Evolutionary conservation across 2,888 invertebrate species (phyloP).

Genomic region (Aricia artaxerxes): DNA sequence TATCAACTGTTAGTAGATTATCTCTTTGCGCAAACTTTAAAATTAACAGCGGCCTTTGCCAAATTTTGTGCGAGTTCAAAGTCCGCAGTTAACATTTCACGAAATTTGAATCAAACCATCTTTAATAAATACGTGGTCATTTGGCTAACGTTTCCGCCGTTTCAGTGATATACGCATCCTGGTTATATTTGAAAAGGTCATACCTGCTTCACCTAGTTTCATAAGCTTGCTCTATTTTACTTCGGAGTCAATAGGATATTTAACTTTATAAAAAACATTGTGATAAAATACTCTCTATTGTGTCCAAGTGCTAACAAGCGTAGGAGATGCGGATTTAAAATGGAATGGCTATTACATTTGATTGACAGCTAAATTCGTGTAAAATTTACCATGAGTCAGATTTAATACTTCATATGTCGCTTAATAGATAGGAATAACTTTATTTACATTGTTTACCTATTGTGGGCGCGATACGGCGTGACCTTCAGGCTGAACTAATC

Average conservation of each 20-base stretch:
- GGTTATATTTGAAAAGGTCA: slow-evolving; percentile 29
- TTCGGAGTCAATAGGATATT: neutral
- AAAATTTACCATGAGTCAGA: slow-evolving; percentile 21
- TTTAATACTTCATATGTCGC: slow-evolving; percentile 31
- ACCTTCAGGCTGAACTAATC: slow-evolving; percentile 68
- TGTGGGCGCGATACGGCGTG: slow-evolving; percentile 58
- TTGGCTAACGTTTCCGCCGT: slow-evolving; percentile 29
- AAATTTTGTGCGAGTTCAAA: slow-evolving; percentile 5
- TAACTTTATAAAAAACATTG: neutral
- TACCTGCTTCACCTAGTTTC: slow-evolving; percentile 23
- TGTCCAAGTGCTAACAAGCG: neutral
- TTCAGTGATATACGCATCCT: slow-evolving; percentile 21
- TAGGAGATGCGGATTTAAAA: neutral
- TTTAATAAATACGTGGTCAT: slow-evolving; percentile 19
- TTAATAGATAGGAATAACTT: slow-evolving; percentile 41
- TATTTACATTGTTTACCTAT: slow-evolving; percentile 54
- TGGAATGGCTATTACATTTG: neutral
- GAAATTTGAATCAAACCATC: slow-evolving; percentile 23
- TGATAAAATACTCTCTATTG: neutral
- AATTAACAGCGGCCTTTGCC: neutral
- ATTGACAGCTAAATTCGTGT: slow-evolving; percentile 20
- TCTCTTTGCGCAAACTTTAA: neutral
- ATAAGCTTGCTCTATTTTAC: neutral
- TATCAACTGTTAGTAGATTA: neutral
- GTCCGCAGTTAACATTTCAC: slow-evolving; percentile 24